Base-by-base conservation (phyloP, 2,888 invertebrate species). In the Platypus cylindrus region DNA sequence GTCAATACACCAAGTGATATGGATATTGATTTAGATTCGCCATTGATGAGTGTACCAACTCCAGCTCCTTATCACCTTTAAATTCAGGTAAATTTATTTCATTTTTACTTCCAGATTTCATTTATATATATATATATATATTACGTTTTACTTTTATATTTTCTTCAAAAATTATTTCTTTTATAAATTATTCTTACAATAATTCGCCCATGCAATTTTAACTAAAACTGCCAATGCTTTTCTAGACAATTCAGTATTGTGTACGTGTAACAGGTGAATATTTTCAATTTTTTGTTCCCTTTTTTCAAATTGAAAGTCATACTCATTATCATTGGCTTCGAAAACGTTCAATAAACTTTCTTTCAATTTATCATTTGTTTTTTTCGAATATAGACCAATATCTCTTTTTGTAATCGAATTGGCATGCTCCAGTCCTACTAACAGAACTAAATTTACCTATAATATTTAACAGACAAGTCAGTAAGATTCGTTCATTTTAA, bases 1-100 rank as follows among this genome's bases (percentile, higher is more conserved):
- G 71, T 76, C 1, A 64, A 64, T 5, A 48, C 60, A 5, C 67
- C 67, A 13, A 64, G 73, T 44, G 73, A 72, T 44, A 64, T 70
- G 59, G 78, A 75, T 51, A 68, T 79, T 53, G 77, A 79, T 55
- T 67, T 83, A 40, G 80, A 85, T 53, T 84, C 89, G 0, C 85
- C 86, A 0, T 64, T 87, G 7, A 84, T 85, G 75, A 82, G 76
- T 66, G 83, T 86, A 3, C 83, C 85, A 9, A 81, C 82, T 8
- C 84, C 84, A 5, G 79, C 79, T 9, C 82, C 84, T 34, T 76
- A 77, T 58, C 71, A 73, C 45, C 53, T 57, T 26, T 41, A 44
- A 9, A 20, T 20, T 20, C 5, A 20, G 20, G 5, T 7, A 20
- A 20, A 20, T 20, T 7, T 20, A 20, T 20, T n/a, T 7, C 20